phyloP scores from a whole-genome alignment of 2,888 invertebrate species.

The Meloe dianella region DNA sequence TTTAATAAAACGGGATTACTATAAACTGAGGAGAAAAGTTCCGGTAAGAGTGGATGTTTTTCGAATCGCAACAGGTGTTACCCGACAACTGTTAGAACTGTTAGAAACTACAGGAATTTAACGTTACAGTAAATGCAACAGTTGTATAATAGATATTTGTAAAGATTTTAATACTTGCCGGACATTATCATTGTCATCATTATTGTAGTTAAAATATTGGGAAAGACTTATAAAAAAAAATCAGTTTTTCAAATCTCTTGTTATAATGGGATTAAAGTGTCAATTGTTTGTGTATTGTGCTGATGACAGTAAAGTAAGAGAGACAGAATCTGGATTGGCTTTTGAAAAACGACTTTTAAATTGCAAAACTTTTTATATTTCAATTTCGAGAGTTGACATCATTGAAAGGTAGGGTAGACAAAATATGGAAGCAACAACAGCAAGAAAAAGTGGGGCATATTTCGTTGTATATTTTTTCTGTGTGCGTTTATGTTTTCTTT shows the following conservation, averaged over 20 bases:
- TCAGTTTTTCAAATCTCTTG: conserved; percentile 11
- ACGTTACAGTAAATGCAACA: conserved; percentile 23
- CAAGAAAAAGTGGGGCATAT: conserved; percentile 28
- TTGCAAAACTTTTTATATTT: conserved; percentile 45
- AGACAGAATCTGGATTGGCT: conserved; percentile 23
- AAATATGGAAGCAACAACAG: conserved; percentile 5
- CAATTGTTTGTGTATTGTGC: conserved; percentile 15
- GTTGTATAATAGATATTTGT: conserved; percentile 14
- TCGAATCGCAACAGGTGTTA: conserved; percentile 33
- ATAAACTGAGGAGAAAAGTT: conserved; percentile 30
- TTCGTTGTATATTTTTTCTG: conserved; percentile 36
- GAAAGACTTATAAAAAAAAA: neutral
- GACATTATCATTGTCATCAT: neutral
- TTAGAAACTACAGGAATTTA: conserved; percentile 13
- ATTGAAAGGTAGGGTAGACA: conserved; percentile 19
- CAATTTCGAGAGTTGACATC: conserved; percentile 44
- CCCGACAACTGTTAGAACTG: conserved; percentile 22
- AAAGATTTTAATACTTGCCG: neutral
- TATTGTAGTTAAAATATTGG: neutral
- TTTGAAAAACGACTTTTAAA: conserved; percentile 38
- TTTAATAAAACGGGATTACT: conserved; percentile 30
- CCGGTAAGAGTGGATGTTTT: conserved; percentile 24
- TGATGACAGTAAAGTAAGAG: conserved; percentile 16
- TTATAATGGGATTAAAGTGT: conserved; percentile 29
- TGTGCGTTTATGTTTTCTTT: neutral